Conservation (phyloP, 1,140 invertebrate genomes). For the Cyphomyrmex costatus region DNA sequence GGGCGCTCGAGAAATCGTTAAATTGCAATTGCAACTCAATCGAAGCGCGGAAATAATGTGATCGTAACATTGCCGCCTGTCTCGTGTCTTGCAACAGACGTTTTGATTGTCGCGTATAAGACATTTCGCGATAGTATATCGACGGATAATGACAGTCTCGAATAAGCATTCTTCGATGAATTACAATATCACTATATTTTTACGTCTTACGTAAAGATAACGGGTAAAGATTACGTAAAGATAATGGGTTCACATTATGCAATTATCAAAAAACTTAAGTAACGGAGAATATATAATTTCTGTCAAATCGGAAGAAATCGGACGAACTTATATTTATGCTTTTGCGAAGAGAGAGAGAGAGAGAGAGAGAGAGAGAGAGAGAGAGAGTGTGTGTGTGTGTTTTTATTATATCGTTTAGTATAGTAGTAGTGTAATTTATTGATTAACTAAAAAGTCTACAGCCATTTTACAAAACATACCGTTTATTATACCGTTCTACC, state of each 20-base stretch:
- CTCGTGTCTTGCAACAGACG: neutral
- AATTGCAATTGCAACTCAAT: conserved; percentile 60
- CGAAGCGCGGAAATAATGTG: conserved; percentile 38
- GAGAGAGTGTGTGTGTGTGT: too few relatives aligned
- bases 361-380: too few relatives aligned
- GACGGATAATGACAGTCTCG: conserved; percentile 8
- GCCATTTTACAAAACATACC: too few relatives aligned
- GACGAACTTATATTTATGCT: conserved; percentile 29
- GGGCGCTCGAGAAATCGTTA: conserved; percentile 65
- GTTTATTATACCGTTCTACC: too few relatives aligned
- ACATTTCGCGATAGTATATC: neutral
- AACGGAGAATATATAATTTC: neutral
- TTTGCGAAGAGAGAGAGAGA: neutral
- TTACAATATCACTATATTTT: conserved; percentile 24
- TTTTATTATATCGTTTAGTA: too few relatives aligned
- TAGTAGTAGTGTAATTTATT: too few relatives aligned
- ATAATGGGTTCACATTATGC: neutral
- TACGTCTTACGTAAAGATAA: conserved; percentile 27
- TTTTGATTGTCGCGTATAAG: neutral
- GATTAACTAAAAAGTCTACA: too few relatives aligned
- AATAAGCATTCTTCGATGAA: neutral
- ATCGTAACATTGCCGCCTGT: conserved; percentile 17
- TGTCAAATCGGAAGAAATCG: conserved; percentile 32
- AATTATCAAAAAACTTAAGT: conserved; percentile 15
- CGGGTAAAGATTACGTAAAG: too few relatives aligned